Evolutionary conservation across 2,888 invertebrate species (phyloP), one percentile per base, ranked within the genome.

Genomic region (Meiosimyza platycephala): DNA sequence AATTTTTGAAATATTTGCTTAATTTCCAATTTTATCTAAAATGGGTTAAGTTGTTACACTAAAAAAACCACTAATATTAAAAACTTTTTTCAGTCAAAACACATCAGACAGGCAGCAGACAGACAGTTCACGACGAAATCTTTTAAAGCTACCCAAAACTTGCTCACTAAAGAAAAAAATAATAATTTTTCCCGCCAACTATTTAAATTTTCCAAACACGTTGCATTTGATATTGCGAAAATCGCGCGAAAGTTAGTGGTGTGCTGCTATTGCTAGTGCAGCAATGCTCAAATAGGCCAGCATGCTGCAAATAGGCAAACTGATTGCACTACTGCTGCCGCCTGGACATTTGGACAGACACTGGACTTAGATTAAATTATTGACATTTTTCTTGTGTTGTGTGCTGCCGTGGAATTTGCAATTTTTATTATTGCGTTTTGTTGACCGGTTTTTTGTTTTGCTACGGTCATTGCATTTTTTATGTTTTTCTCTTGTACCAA

Each of bases 231-330:
- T 40, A 7, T 40, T 50, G 64, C 50, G 48, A 22, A 64, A 64
- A 18, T 64, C 52, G 40, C 28, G 52, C 51, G 16, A 51, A 59
- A 59, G 66, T 55, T n/a, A 16, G 22, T 15, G 52, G 54, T 73
- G 78, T 77, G 54, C 57, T 48, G 22, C 59, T 22, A 59, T 18
- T 22, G 59, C 22, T 13, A 59, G 16, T 18, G 16, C 78, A 78
- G 76, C 79, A 79, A 77, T 79, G 78, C 79, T 57, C 79, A 79
- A 73, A 62, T 76, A 63, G 76, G 74, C 16, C 55, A 9, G 16
- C 67, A 51, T 15, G 18, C 65, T 11, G 52, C 50, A 65, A 22
- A 22, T 15, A 47, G 48, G 22, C 70, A 57, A 16, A 67, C 75
- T 78, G 73, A 73, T 50, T 51, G 54, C 66, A 48, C 60, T 40